These are phyloP conservation scores for Octodonta nipae DNA, from an alignment of 2,888 invertebrate genomes.

Conservation along the genomic window DNA sequence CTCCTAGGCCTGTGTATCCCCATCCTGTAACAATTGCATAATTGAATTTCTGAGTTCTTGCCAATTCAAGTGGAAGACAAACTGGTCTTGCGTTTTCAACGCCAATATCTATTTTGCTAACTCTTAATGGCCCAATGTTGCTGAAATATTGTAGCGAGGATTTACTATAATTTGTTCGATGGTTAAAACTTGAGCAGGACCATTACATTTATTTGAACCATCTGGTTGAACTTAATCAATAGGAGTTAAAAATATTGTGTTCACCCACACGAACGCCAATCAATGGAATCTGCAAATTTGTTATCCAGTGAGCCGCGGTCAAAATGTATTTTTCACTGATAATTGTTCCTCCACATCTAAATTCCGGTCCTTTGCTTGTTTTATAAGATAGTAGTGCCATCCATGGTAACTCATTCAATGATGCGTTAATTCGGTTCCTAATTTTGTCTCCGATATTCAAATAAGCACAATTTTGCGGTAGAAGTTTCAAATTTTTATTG, in stretches of 20 bases:
- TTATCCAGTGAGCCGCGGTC: conserved; percentile 48
- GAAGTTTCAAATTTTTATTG: conserved; percentile 29
- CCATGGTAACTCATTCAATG: conserved; percentile 58
- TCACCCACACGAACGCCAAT: conserved; percentile 51
- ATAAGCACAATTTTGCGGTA: conserved; percentile 42
- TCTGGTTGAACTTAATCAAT: conserved; percentile 27
- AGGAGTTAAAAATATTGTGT: conserved; percentile 37
- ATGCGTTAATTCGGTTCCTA: conserved; percentile 46
- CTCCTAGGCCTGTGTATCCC: conserved; percentile 52
- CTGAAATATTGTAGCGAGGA: conserved; percentile 41
- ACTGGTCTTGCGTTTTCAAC: conserved; percentile 34
- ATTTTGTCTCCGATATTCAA: conserved; percentile 35
- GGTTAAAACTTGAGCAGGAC: conserved; percentile 39
- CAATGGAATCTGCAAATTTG: conserved; percentile 24
- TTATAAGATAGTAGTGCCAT: conserved; percentile 48
- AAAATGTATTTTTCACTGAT: conserved; percentile 38
- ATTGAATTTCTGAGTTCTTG: conserved; percentile 30
- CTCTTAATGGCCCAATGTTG: conserved; percentile 45
- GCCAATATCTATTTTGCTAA: conserved; percentile 33
- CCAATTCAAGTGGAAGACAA: conserved; percentile 33
- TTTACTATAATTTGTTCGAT: conserved; percentile 41
- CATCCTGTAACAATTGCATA: conserved; percentile 58
- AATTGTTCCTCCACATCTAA: conserved; percentile 38
- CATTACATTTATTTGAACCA: conserved; percentile 31
- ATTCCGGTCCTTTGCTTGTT: conserved; percentile 22